A percentile compares a stretch with the other conserved stretches of the same genome.
Evolutionary conservation across 2,113 vertebrate genomes (phyloP).

Genomic region (Elephantulus edwardii): DNA sequence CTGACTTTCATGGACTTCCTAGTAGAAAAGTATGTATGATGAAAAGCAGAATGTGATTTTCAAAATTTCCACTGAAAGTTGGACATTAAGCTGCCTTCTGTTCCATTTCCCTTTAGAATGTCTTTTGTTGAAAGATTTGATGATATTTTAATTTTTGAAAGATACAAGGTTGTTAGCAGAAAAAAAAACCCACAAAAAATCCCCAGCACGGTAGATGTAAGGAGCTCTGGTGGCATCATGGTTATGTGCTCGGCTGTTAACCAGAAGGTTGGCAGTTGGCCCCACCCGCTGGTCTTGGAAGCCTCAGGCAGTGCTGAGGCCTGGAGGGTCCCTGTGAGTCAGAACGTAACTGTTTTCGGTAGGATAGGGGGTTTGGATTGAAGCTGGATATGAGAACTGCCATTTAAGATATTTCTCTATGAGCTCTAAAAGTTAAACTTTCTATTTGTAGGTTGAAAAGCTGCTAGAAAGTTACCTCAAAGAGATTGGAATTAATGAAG

Average conservation of each 20-base stretch:
- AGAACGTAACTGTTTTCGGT: background rate
- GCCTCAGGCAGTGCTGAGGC: background rate
- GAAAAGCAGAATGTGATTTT: no score
- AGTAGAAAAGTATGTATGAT: no score
- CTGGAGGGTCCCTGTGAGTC: background rate
- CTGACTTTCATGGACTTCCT: no score
- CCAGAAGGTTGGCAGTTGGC: background rate
- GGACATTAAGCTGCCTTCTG: no score
- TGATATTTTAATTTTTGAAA: no score
- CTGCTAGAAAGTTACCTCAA: constrained; percentile 93
- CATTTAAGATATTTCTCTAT: constrained; percentile 34
- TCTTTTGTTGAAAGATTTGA: no score
- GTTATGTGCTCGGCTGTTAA: background rate
- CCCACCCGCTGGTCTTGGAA: background rate
- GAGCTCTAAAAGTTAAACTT: constrained; percentile 54
- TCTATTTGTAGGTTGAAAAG: constrained; percentile 91
- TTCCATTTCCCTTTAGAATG: no score
- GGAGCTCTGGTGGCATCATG: background rate
- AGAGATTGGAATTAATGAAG: constrained; percentile 97
- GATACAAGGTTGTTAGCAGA: no score
- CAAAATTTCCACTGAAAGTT: no score
- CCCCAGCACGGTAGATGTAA: no score
- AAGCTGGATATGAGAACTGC: constrained; percentile 10
- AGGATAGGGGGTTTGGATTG: background rate
- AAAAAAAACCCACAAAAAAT: no score